Percentiles rank a stretch among this genome's conserved stretches.
Evolutionary conservation across 1,140 invertebrate genomes (phyloP).

Genomic region (Drosophila tristis): DNA sequence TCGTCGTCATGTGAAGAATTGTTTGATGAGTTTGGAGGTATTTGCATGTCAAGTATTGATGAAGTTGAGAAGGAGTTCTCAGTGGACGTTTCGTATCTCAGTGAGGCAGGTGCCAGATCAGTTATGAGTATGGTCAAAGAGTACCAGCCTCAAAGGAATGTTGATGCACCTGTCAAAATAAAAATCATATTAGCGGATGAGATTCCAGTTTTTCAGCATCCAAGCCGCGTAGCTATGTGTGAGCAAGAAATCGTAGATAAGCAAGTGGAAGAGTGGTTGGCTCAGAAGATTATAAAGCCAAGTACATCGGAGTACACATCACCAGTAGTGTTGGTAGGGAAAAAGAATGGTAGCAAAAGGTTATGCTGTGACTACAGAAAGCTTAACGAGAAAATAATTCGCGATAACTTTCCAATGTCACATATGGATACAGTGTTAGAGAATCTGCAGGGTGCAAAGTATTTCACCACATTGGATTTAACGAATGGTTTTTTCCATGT

Average conservation of each 20-base stretch:
- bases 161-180: too few relatives aligned
- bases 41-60: not conserved
- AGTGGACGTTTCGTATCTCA: too few relatives aligned
- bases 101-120: too few relatives aligned
- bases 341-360: not conserved
- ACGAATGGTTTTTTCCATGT: constrained; percentile 7
- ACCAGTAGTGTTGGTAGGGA: too few relatives aligned
- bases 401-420: not conserved
- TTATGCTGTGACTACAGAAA: not conserved
- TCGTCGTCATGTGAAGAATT: not conserved
- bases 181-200: too few relatives aligned
- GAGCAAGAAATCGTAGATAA: too few relatives aligned
- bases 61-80: too few relatives aligned
- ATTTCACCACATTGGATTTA: not conserved
- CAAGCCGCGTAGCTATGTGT: too few relatives aligned
- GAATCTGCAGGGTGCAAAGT: constrained; percentile 1
- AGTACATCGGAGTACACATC: not conserved
- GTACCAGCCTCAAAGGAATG: too few relatives aligned
- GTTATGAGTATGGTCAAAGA: too few relatives aligned
- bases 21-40: not conserved
- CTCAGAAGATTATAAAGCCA: not conserved
- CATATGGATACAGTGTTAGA: constrained; percentile 3
- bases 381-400: not conserved
- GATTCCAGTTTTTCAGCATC: too few relatives aligned
- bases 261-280: too few relatives aligned